Base-by-base conservation (phyloP, 1,140 invertebrate species). In the Triops longicaudatus region DNA sequence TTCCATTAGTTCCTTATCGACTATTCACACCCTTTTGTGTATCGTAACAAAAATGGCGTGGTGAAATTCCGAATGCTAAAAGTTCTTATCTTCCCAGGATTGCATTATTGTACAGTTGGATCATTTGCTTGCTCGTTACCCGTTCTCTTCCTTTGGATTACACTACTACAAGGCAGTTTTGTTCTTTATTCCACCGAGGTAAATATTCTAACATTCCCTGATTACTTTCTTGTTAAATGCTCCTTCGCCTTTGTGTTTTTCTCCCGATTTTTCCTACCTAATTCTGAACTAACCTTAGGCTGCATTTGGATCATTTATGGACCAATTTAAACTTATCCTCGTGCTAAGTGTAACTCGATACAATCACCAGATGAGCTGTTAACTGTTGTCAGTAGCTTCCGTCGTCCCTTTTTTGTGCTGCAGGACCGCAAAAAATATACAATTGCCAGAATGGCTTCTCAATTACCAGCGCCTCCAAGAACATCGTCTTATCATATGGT, bases 401-500 rank as follows among this genome's bases (percentile, higher is more conserved):
- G 7, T 37, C 31, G 31, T 37, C 31, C 31, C 31, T 37, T n/a
- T 17, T 10, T 22, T 63, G 50, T 63, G 50, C 5, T 9, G 50
- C 50, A 63, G 2, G 50, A 37, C 50, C 17, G 6, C 6, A 63
- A 63, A 6, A 9, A 22, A 63, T 14, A 17, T 5, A 22, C 10
- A 63, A 63, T 63, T 63, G 17, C 22, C 50, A 63, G 50, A 63
- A 63, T 63, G 50, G 14, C 50, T 63, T n/a, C 50, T 14, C 50
- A 17, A 11, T 22, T 63, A 22, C 17, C 17, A 63, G 22, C 50
- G 6, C 50, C 50, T 63, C 50, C 14, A 5, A 63, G 50, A 63
- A n/a, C 50, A 14, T 63, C 50, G 50, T 63, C 50, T 63, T 63
- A 63, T 63, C 50, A n/a, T 63, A 63, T 7, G 50, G 50, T 63